Evolutionary conservation across 1,140 invertebrate species (phyloP), one percentile per base, ranked within the genome.

Genomic region (Cepaea nemoralis): DNA sequence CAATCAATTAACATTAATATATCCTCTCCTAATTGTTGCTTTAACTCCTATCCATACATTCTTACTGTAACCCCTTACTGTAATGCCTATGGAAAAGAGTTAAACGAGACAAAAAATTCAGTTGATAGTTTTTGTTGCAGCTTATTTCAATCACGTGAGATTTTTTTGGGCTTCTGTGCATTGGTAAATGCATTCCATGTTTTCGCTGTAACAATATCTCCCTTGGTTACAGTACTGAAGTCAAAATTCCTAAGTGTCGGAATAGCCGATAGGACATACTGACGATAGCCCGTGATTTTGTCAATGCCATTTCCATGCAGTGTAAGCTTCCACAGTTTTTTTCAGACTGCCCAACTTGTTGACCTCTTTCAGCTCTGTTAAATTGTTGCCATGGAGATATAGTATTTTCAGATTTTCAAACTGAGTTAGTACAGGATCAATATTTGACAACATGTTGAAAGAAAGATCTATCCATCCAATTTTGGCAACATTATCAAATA

Each of bases 281-380:
- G 19, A 45, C 83, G 78, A 81, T 87, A 87, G 19, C 82, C 85
- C 84, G 90, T 91, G n/a, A 83, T 74, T 42, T 86, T 87, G 80
- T 91, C 90, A 40, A 91, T 80, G 12, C 87, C 86, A 82, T 91
- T 91, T 37, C 91, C 90, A 85, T 91, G 91, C 24, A 91, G 77
- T 24, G 90, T 89, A 1, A 91, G 83, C 77, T 91, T 91, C 31
- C 83, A 83, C 12, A 91, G 81, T 31, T 74, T 83, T n/a, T 40
- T 70, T 82, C 10, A 88, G 63, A 12, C 35, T 67, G 31, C 39
- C 71, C 14, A 91, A 83, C 74, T 90, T 90, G 73, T 89, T 85
- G 19, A 91, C 83, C 67, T 91, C 86, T 31, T 84, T 84, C 63
- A 89, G 63, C 55, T 90, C 87, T 22, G 33, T 37, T 48, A 91